phyloP scores from a whole-genome alignment of 2,888 invertebrate species.

The Sphaerophoria taeniata region DNA sequence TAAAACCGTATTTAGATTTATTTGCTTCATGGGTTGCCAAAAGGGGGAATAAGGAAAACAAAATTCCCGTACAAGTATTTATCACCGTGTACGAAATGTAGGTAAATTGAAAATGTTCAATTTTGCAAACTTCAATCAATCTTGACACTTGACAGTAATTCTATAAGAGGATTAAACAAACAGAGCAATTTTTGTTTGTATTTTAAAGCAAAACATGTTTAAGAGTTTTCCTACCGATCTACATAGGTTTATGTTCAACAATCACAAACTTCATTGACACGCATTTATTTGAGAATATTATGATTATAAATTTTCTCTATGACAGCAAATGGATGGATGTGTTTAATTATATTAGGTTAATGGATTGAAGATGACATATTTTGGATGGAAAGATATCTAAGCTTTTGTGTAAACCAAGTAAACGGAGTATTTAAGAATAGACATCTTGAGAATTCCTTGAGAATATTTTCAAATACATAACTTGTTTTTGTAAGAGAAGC shows the following conservation, averaged over 20 bases:
- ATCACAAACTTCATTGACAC: slow-evolving; percentile 2
- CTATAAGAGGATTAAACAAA: slow-evolving; percentile 7
- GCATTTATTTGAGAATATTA: neutral
- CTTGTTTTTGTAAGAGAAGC: too few species aligned
- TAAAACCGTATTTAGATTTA: slow-evolving; percentile 22
- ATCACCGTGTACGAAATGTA: neutral
- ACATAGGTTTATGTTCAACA: slow-evolving; percentile 13
- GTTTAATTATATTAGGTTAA: too few species aligned
- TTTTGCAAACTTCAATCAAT: slow-evolving; percentile 36
- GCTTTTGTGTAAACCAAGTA: too few species aligned
- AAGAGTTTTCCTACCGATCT: neutral
- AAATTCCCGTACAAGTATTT: neutral
- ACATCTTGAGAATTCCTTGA: too few species aligned
- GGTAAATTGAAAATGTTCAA: slow-evolving; percentile 22
- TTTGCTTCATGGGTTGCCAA: neutral
- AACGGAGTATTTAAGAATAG: too few species aligned
- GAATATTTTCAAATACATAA: too few species aligned
- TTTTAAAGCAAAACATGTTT: neutral
- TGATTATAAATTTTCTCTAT: neutral
- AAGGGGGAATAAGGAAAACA: neutral
- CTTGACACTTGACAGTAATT: slow-evolving; percentile 40
- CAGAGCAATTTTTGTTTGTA: neutral
- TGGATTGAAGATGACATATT: too few species aligned
- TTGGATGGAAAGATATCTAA: too few species aligned
- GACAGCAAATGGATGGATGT: slow-evolving; percentile 13